Conservation (phyloP, 2,797 vertebrate species). For the Rhinella marina region DNA sequence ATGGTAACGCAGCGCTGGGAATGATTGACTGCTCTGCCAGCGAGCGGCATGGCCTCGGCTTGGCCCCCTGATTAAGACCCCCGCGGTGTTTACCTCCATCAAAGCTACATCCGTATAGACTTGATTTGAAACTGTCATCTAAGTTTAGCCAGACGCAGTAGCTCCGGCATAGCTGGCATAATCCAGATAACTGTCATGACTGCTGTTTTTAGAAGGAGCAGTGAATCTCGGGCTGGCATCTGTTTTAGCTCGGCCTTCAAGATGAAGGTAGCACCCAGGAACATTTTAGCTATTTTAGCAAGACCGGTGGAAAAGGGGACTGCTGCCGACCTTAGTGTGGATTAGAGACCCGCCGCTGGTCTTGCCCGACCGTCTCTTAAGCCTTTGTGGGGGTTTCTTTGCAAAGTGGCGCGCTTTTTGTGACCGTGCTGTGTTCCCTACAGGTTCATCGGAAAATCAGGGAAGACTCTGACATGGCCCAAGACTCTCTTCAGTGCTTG, state of each 20-base stretch:
- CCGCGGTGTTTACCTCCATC: slow-evolving; percentile 74
- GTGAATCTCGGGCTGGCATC: slow-evolving; percentile 80
- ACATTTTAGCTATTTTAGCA: slow-evolving; percentile 62
- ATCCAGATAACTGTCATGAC: slow-evolving; percentile 85
- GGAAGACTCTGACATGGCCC: slow-evolving; percentile 99
- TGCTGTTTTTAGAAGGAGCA: slow-evolving; percentile 93
- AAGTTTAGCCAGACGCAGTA: slow-evolving; percentile 90
- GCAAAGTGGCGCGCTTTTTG: slow-evolving; percentile 65
- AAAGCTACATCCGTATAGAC: slow-evolving; percentile 72
- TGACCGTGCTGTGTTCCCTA: slow-evolving; percentile 68
- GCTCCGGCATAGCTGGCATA: slow-evolving; percentile 88
- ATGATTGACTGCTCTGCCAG: slow-evolving; percentile 52
- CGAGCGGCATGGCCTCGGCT: slow-evolving; percentile 62
- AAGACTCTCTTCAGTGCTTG: slow-evolving; percentile 97
- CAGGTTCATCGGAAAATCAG: slow-evolving; percentile 99
- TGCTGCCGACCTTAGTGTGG: slow-evolving; percentile 54
- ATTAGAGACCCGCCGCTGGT: slow-evolving; percentile 55
- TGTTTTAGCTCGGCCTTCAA: slow-evolving; percentile 77
- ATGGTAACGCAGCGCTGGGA: slow-evolving; percentile 4
- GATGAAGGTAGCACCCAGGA: slow-evolving; percentile 73
- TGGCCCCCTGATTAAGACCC: slow-evolving; percentile 64
- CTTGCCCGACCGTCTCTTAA: slow-evolving; percentile 65
- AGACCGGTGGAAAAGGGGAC: slow-evolving; percentile 54
- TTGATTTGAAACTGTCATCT: slow-evolving; percentile 82
- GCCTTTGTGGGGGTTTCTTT: background rate